phyloP scores from a whole-genome alignment of 2,888 invertebrate species.

The Leptinotarsa juncta region DNA sequence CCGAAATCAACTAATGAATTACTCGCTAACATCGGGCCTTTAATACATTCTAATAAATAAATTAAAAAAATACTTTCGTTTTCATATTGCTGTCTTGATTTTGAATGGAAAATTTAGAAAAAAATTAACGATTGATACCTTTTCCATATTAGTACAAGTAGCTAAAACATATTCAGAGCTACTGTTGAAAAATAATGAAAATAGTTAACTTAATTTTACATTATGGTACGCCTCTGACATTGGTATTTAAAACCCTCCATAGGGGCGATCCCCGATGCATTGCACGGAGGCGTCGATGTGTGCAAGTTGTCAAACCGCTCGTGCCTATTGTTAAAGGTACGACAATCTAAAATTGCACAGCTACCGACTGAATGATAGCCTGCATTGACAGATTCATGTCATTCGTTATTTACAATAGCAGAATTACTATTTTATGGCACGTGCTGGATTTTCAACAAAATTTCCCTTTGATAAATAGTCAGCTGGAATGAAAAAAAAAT shows the following conservation, averaged over 20 bases:
- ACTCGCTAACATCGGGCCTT: too few species aligned
- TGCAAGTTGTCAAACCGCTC: conserved; percentile 63
- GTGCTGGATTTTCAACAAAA: conserved; percentile 19
- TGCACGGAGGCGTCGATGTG: conserved; percentile 63
- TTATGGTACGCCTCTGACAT: conserved; percentile 30
- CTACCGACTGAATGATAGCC: conserved; percentile 43
- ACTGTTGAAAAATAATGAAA: too few species aligned
- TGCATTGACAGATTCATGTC: conserved; percentile 27
- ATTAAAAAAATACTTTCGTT: too few species aligned
- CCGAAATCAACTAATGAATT: too few species aligned
- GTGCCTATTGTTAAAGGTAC: conserved; percentile 57
- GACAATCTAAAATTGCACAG: conserved; percentile 47
- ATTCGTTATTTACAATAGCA: conserved; percentile 33
- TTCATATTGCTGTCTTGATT: too few species aligned
- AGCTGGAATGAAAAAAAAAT: neutral
- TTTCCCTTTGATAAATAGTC: neutral
- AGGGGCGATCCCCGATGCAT: conserved; percentile 54
- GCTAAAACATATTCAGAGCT: too few species aligned
- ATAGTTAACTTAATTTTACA: too few species aligned
- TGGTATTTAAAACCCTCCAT: conserved; percentile 33
- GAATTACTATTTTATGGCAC: conserved; percentile 40
- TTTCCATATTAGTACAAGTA: too few species aligned
- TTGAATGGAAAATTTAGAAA: too few species aligned
- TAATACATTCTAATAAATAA: too few species aligned
- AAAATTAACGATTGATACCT: too few species aligned